Conservation (phyloP, 2,888 invertebrate species). For the Erebia aethiops region DNA sequence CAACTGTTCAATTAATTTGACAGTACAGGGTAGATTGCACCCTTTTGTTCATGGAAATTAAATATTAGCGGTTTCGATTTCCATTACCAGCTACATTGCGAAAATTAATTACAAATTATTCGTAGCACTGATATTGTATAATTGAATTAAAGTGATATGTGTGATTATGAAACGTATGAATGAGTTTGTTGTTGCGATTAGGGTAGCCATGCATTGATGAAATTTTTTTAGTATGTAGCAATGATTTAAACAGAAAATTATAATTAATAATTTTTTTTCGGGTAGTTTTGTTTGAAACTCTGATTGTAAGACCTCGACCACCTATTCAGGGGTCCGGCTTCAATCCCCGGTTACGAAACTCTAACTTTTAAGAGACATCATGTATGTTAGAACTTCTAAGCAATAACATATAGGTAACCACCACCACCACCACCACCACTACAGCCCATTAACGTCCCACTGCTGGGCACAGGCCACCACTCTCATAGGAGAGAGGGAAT, state of each 20-base stretch:
- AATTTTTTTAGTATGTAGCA: no score
- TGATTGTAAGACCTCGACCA: no score
- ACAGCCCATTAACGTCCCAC: no score
- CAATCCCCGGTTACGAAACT: no score
- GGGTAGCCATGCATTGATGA: constrained; percentile 12
- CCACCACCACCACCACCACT: no score
- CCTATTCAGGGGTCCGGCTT: no score
- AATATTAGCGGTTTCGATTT: neutral
- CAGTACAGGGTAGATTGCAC: neutral
- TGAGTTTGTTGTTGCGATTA: neutral
- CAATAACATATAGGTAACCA: no score
- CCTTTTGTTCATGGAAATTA: neutral
- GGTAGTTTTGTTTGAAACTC: neutral
- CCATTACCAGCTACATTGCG: neutral
- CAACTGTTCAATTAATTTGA: no score
- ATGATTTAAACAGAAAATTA: neutral
- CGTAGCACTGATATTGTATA: constrained; percentile 7
- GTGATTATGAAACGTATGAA: constrained; percentile 18
- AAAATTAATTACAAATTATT: constrained; percentile 4
- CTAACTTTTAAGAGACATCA: no score
- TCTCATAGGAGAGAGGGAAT: no score
- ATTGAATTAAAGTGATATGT: constrained; percentile 29
- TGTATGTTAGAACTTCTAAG: no score
- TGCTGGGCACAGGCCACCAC: no score
- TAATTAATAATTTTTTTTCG: neutral